Base-by-base conservation (phyloP, 2,113 vertebrate species). In the Salminus brasiliensis region DNA sequence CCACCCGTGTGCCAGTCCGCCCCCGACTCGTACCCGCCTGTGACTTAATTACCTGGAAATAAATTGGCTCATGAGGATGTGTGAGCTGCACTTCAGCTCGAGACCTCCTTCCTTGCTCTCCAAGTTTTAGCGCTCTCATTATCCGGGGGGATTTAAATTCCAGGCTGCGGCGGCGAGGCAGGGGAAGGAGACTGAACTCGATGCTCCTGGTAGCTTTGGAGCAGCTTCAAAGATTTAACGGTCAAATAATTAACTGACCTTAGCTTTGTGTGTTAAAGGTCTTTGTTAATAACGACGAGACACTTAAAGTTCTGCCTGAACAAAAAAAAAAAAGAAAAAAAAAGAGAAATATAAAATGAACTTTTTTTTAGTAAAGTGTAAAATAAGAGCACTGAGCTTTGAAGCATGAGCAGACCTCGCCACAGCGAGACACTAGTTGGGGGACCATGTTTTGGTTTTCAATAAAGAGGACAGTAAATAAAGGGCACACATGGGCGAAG, bases 11-110 rank as follows among this genome's bases (percentile, higher is more conserved):
- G 72, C 47, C 68, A 75, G 32, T 78, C 74, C 18, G 32, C 62
- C 72, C 55, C 73, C 76, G 72, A 79, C 79, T 76, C 65, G 79
- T 85, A 85, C 76, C 80, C 83, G 62, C 72, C 80, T 71, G 72
- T 79, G 69, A 77, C 80, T 87, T 91, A 87, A 91, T 91, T 88
- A 88, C 80, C 76, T 83, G 67, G 67, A 82, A 89, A 89, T 86
- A 72, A 90, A 91, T 87, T 79, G 75, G 70, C 85, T 88, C 52
- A 66, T 65, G 79, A 70, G 78, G 72, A 85, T 83, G 86, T 81
- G 81, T 70, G 69, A 86, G 62, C 73, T 70, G 76, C 81, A 75
- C 81, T 84, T 91, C 78, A 90, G 89, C 82, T 88, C 85, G 77
- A 84, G 82, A 86, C 84, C 82, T 80, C 78, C 76, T 84, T 78